These are phyloP conservation scores for Callyntrura sp. DNA, from an alignment of 2,888 invertebrate species.

Conservation along the genomic window DNA sequence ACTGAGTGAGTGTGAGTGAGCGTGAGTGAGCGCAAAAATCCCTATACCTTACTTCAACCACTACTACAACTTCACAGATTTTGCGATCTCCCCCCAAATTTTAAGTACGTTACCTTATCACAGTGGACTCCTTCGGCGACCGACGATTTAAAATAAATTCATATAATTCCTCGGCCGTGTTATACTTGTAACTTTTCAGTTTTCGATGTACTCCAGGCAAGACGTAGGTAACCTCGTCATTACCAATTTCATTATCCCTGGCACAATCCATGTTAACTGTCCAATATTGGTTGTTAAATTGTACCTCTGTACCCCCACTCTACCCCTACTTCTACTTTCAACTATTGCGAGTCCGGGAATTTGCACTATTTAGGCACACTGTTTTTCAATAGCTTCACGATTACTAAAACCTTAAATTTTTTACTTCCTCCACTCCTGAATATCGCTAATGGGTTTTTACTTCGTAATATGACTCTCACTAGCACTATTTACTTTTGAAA, in stretches of 20 bases:
- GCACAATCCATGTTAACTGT: too few relatives aligned
- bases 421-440: too few relatives aligned
- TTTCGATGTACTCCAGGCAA: slow-evolving; percentile 37
- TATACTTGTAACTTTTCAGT: slow-evolving; percentile 52
- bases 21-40: too few relatives aligned
- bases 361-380: neutral
- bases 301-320: neutral
- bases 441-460: too few relatives aligned
- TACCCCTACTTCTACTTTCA: neutral
- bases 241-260: neutral
- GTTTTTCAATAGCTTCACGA: neutral
- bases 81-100: neutral
- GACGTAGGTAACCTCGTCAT: neutral
- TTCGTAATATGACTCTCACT: too few relatives aligned
- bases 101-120: slow-evolving; percentile 57
- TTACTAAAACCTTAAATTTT: too few relatives aligned
- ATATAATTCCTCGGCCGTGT: slow-evolving; percentile 34
- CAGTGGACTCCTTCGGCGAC: slow-evolving; percentile 57
- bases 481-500: too few relatives aligned
- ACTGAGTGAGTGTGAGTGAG: too few relatives aligned
- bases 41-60: too few relatives aligned
- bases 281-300: too few relatives aligned
- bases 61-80: neutral
- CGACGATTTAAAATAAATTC: slow-evolving; percentile 40
- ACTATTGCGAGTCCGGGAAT: neutral